Conservation (phyloP, 2,888 invertebrate genomes). For the Brachycybe producta region DNA sequence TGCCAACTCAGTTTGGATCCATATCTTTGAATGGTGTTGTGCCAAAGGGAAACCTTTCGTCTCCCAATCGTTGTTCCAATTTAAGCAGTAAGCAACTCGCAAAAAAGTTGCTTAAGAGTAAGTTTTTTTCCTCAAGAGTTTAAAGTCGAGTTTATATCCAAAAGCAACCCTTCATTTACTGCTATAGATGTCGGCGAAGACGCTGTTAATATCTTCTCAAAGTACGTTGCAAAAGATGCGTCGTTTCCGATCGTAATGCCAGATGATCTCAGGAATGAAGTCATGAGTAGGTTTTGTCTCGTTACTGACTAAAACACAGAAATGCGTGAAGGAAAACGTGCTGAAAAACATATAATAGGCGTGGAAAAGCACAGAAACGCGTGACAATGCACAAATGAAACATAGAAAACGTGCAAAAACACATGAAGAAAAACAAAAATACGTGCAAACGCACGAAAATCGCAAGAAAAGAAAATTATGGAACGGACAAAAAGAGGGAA, state of each 20-base stretch:
- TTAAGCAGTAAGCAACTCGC: neutral
- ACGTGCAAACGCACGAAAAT: too few species aligned
- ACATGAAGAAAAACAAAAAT: too few species aligned
- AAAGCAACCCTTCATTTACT: slow-evolving; percentile 5
- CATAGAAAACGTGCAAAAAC: too few species aligned
- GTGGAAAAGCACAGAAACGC: neutral
- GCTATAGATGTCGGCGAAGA: slow-evolving; percentile 37
- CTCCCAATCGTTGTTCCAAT: neutral
- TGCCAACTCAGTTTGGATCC: too few species aligned
- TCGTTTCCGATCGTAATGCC: slow-evolving; percentile 37
- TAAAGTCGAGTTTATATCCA: neutral
- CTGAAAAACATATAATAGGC: neutral
- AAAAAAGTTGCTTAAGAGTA: neutral
- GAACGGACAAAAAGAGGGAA: too few species aligned
- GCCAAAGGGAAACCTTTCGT: too few species aligned
- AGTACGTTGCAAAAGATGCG: slow-evolving; percentile 58
- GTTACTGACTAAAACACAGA: neutral
- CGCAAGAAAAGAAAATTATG: too few species aligned
- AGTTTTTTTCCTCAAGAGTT: neutral
- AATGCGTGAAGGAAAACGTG: neutral
- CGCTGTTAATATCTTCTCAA: slow-evolving; percentile 60
- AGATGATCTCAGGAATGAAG: slow-evolving; percentile 33
- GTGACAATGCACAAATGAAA: too few species aligned
- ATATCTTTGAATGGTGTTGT: too few species aligned
- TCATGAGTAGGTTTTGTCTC: slow-evolving; percentile 35